These are phyloP conservation scores for Novumbra hubbsi DNA, from an alignment of 2,797 vertebrate species.

Conservation along the genomic window DNA sequence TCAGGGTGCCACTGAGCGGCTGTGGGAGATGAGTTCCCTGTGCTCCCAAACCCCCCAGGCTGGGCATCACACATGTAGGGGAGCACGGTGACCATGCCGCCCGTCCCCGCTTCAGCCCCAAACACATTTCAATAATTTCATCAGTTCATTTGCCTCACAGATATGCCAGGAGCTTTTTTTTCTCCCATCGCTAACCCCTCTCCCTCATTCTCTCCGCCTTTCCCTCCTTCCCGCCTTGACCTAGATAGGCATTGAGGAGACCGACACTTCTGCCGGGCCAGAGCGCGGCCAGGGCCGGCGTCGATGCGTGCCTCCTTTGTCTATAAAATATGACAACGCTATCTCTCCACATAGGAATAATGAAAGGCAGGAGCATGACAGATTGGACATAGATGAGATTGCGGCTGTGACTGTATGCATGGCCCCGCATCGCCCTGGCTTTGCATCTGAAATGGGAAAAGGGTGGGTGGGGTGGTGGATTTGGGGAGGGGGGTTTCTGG, in stretches of 20 bases:
- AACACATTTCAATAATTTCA: constrained; percentile 70
- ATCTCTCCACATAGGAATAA: constrained; percentile 79
- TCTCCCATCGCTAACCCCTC: constrained; percentile 19
- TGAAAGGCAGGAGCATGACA: constrained; percentile 81
- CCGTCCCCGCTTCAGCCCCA: constrained; percentile 24
- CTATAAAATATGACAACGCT: constrained; percentile 83
- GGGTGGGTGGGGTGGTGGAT: constrained; percentile 53
- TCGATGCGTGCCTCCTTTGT: constrained; percentile 62
- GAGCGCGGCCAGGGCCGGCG: constrained; percentile 62
- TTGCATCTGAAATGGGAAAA: constrained; percentile 77
- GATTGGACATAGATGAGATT: constrained; percentile 88
- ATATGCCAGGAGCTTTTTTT: constrained; percentile 61
- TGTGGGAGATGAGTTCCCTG: constrained; percentile 49
- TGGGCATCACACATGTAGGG: constrained; percentile 59
- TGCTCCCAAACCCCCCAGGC: constrained; percentile 53
- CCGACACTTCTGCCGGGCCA: constrained; percentile 79
- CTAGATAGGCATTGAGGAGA: constrained; percentile 78
- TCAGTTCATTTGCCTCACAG: constrained; percentile 71
- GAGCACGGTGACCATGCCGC: constrained; percentile 61
- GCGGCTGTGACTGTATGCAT: constrained; percentile 80
- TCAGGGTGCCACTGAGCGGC: constrained; percentile 54
- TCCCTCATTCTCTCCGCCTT: constrained; percentile 31
- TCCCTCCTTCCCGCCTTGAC: constrained; percentile 74
- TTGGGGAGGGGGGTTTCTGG: constrained; percentile 19
- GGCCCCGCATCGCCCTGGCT: constrained; percentile 69